Evolutionary conservation across 2,113 vertebrate species (phyloP).

Genomic region (Todiramphus saurophagus): DNA sequence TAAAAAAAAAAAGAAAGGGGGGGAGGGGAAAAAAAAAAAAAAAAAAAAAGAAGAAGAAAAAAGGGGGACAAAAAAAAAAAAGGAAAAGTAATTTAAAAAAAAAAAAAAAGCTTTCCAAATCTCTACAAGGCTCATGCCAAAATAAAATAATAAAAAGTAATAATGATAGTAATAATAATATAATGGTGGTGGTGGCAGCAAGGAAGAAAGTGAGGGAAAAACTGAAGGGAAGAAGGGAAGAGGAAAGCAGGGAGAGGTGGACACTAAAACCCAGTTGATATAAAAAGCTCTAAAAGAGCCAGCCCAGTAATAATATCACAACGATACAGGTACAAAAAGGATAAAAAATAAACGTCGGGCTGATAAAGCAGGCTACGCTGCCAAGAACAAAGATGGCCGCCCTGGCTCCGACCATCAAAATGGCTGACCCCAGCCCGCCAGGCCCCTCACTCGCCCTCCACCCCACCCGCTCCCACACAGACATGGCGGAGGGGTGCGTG

Average conservation of each 20-base stretch:
- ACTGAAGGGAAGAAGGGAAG: conserved; percentile 12
- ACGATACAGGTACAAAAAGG: conserved; percentile 77
- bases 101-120: conserved; percentile 56
- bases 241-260: conserved; percentile 60
- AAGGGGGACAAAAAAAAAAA: not conserved
- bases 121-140: conserved; percentile 67
- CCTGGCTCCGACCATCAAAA: conserved; percentile 71
- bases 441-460: not conserved
- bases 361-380: conserved; percentile 78
- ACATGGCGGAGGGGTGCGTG: not conserved
- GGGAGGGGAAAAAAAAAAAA: too few species aligned
- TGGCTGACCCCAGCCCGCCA: conserved; percentile 50
- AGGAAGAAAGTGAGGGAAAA: conserved; percentile 42
- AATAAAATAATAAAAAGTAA: conserved; percentile 27
- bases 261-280: conserved; percentile 65
- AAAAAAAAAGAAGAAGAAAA: too few species aligned
- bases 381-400: conserved; percentile 75
- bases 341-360: conserved; percentile 27
- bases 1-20: too few species aligned
- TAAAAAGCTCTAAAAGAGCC: conserved; percentile 77
- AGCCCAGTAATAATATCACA: conserved; percentile 72
- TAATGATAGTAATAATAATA: conserved; percentile 33
- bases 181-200: conserved; percentile 58
- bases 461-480: not conserved
- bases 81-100: not conserved